Evolutionary conservation across 2,888 invertebrate species (phyloP), one percentile per base, ranked within the genome.

Genomic region (Megaustenia siamemsis): DNA sequence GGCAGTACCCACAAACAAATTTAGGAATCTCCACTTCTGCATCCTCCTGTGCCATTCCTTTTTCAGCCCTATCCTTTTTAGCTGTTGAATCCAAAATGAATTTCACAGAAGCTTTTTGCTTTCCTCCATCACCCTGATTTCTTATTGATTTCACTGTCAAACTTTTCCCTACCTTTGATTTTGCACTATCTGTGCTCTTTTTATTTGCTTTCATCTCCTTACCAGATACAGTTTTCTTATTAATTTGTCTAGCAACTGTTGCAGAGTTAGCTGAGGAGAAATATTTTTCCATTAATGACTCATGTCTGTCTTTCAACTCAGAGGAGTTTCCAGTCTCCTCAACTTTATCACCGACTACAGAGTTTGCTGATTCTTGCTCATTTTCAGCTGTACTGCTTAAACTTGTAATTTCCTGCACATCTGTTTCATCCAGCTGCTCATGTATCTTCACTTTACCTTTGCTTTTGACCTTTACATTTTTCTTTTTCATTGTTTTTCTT

Each of bases 1-100:
- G 84, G 45, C 84, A 84, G 49, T 84, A 84, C 40, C 84, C 84
- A 80, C 84, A 84, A 24, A 79, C 75, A 80, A 84, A 84, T 35
- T 84, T 84, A 12, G 84, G 66, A 60, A 78, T 15, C 15, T 10
- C 69, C 6, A 68, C 60, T 40, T 83, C 83, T 60, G 53, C 35
- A 24, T 45, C 76, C n/a, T 82, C 82, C 60, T 60, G 38, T 40
- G 32, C 18, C 35, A 28, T 18, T 35, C n/a, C 69, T 53, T 82
- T 76, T 5, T 35, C 53, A 38, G 24, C 28, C 15, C 40, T 45
- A 43, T 80, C 49, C 12, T 45, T 73, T 63, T 82, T 43, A 82
- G 4, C 82, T 18, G 80, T 15, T 4, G 40, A 45, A 32, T 80
- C 80, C n/a, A 56, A 38, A 60, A 2, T 18, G n/a, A 73, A 73